Conservation (phyloP, 2,113 vertebrate species). For the Centropus unirufus region DNA sequence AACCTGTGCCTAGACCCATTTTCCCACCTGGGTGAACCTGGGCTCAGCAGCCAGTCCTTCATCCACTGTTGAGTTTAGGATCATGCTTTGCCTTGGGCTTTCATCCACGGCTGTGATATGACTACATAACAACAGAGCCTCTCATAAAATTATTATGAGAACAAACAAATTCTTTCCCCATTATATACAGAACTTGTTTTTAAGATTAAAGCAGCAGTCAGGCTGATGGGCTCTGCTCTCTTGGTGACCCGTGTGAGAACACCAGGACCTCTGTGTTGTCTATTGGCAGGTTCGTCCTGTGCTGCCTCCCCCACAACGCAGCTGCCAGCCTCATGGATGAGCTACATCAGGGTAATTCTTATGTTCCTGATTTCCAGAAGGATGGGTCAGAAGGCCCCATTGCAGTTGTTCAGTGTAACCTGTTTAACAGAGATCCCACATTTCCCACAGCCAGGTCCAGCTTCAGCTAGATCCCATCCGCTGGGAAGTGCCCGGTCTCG, state of each 20-base stretch:
- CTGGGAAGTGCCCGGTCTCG: accelerated
- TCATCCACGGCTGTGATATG: neutral
- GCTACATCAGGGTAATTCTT: neutral
- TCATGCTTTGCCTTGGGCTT: neutral
- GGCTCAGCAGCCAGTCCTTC: accelerated
- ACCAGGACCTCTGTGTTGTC: neutral
- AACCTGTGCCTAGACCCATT: neutral
- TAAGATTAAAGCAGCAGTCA: neutral
- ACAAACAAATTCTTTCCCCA: constrained; percentile 42
- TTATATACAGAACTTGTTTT: constrained; percentile 14
- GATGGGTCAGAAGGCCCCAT: neutral
- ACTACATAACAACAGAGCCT: neutral
- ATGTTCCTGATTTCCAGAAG: neutral
- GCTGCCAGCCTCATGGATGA: neutral
- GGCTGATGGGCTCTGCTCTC: neutral
- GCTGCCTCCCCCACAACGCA: neutral
- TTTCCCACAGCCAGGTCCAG: neutral
- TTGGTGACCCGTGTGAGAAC: neutral
- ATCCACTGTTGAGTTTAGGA: accelerated
- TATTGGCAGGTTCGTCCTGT: neutral
- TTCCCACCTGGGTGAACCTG: neutral
- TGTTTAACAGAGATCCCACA: neutral
- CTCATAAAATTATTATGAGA: constrained; percentile 44
- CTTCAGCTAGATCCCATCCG: neutral
- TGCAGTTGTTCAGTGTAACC: neutral